Conservation (phyloP, 37 sponge, comb jelly and placozoan genomes). For the Halisarca cf. caerulea region DNA sequence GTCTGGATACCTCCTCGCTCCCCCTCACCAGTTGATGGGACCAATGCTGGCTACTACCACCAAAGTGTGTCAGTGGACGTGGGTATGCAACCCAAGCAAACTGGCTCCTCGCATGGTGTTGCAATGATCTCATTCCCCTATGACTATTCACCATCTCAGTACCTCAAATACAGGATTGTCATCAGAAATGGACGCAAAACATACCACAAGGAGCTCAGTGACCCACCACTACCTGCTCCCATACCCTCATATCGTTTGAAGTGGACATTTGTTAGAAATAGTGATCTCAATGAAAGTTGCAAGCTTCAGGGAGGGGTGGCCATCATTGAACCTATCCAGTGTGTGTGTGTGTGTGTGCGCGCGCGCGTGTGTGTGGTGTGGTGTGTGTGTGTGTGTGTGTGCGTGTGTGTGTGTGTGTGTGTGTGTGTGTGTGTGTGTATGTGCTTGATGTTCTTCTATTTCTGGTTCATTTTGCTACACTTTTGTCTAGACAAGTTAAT, state of each 20-base stretch:
- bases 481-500: neutral
- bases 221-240: neutral
- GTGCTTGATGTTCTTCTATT: no score
- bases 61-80: neutral
- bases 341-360: no score
- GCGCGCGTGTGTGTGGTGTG: no score
- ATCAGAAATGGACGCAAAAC: constrained; percentile 7
- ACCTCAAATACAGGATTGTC: neutral
- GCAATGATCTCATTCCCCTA: constrained; percentile 20
- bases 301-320: neutral
- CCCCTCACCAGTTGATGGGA: neutral
- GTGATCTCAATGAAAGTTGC: neutral
- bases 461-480: no score
- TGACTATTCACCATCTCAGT: constrained; percentile 16
- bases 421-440: neutral
- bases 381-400: constrained; percentile 3
- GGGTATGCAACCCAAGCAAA: neutral
- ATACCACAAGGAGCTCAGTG: neutral
- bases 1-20: neutral
- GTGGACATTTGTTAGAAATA: neutral
- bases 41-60: neutral
- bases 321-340: no score
- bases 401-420: no score
- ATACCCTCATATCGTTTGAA: neutral
- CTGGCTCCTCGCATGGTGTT: neutral